Evolutionary conservation across 2,797 vertebrate genomes (phyloP), one percentile per base, ranked within the genome.

Genomic region (Enoplosus armatus): DNA sequence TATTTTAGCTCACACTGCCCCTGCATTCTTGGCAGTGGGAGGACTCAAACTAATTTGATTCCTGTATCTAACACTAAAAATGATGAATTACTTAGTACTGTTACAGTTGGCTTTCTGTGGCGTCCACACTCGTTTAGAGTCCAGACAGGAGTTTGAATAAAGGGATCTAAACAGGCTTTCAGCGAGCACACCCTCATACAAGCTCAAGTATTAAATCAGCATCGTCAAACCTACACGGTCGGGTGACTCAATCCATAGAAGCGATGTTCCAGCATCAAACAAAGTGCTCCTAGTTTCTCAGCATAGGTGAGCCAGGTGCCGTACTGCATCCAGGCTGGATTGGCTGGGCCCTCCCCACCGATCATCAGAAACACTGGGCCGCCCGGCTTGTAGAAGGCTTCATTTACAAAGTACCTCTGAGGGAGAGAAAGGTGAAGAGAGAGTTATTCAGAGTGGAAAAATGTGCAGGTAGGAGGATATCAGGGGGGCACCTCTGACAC

Each of bases 171-270:
- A 64, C 8, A 68, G 27, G 1, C 7, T 37, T 5, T 5, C 3
- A 47, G 55, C 43, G 27, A 56, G 41, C 22, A 41, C 26, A 45
- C 1, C 8, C 9, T 24, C 14, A 37, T 0, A 37, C 3, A 41
- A 67, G 1, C 18, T 58, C 27, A 48, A 8, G 14, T 31, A 8
- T 29, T n/a, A 22, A 55, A 54, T 8, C 22, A 48, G 15, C 5
- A 58, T 31, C 1, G 14, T 48, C 12, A 76, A n/a, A 86, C 79
- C 3, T 87, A 94, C 89, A 6, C 27, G 4, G 94, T 93, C 0
- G 94, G 93, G 22, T 83, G 88, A 82, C 94, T 96, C 81, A 93
- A 91, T 63, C 95, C 95, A 27, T 96, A 95, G 86, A 95, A 95
- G 31, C 95, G 92, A 83, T 95, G 94, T 26, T 94, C 95, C 85